Base-by-base conservation (phyloP, 1,140 invertebrate species). In the Mycetomoellerius zeteki region DNA sequence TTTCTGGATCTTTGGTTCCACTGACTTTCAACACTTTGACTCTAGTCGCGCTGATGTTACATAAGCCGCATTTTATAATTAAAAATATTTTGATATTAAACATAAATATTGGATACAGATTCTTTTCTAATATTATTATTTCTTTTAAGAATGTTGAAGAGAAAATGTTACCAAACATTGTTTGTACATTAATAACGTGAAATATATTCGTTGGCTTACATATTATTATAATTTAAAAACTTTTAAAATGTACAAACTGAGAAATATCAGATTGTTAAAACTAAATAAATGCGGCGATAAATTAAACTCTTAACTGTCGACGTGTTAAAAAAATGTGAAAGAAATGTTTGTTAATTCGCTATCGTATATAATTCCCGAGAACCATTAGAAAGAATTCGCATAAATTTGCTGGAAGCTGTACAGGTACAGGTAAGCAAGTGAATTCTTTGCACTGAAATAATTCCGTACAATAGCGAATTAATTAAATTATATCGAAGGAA, bases 391-490 rank as follows among this genome's bases (percentile, higher is more conserved):
- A 84, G 80, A 73, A 84, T 84, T 84, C 27, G 33, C 54, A 24
- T 33, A 60, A 73, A 84, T 60, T 27, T 19, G 10, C 37, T 60
- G 14, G 37, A 75, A 84, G 54, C 37, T 75, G 37, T 24, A 75
- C 69, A 75, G 80, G 37, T 24, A 75, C 69, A 75, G 80, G 80
- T 84, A 84, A 84, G 80, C 7, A 27, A 82, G 67, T 82, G 67
- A 72, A 60, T 84, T 75, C 19, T 75, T 84, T 33, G 19, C 54
- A 75, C 8, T 56, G 6, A 69, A 56, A 71, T 81, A 71, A 52
- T 19, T 65, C 47, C 43, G 3, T 47, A 54, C 52, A 84, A 75
- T 62, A 50, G 54, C 54, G 27, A 33, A 75, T 16, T 60, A 82
- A 56, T n/a, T n/a, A n/a, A n/a, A n/a, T n/a, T n/a, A n/a, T 52